Base-by-base conservation (phyloP, 2,888 invertebrate species). In the Eledona agricola region DNA sequence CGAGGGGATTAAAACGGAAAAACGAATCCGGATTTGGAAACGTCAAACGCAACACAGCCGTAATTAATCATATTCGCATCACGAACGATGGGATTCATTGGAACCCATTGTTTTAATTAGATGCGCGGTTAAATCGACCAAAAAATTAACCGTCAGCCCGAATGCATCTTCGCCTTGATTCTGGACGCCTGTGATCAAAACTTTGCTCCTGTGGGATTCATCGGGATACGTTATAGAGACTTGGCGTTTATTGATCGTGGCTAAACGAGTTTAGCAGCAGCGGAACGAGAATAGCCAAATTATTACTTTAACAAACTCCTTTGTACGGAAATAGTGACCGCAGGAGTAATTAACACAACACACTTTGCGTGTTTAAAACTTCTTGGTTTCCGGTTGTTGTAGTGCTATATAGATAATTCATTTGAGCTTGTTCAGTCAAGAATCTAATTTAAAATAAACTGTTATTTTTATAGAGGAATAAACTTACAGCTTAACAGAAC, bases 261-360 rank as follows among this genome's bases (percentile, higher is more conserved):
- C 35, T 20, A 20, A 35, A 47, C 37, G 25, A 28, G 37, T 37
- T 47, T 37, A 23, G 28, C 37, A 31, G 37, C 22, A 29, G 28
- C 31, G 28, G 37, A 47, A 28, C 37, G 47, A 22, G 35, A 47
- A 47, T 47, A 28, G 47, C 26, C 37, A 38, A 47, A 47, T 35
- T 38, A 37, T 29, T 37, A 37, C 28, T 13, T 25, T 23, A 20
- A 16, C 25, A 38, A 25, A 13, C 13, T 15, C 23, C 25, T 38
- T 25, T 38, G 25, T 16, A 38, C 38, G 17, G 13, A 26, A 15
- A 20, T 17, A 22, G 20, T n/a, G n/a, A n/a, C n/a, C n/a, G n/a
- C n/a, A n/a, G n/a, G n/a, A n/a, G n/a, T n/a, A n/a, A n/a, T n/a
- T n/a, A n/a, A n/a, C n/a, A n/a, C n/a, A n/a, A n/a, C n/a, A n/a